Conservation (phyloP, 2,113 vertebrate genomes). For the Crotalus horridus region DNA sequence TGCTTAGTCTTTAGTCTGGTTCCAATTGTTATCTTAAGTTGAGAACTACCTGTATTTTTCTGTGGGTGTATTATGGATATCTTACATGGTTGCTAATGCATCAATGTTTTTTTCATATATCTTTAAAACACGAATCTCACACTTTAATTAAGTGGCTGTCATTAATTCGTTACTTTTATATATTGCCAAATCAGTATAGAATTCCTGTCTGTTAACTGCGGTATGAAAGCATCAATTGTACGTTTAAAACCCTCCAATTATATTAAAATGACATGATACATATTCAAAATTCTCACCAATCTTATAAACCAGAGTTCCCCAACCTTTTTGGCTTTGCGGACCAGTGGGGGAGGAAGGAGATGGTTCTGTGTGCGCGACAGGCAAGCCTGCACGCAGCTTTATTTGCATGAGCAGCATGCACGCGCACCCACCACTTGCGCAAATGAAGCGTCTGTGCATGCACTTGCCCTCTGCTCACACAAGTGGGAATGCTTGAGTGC, state of each 20-base stretch:
- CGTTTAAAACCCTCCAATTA: background rate
- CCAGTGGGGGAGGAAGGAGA: too few species aligned
- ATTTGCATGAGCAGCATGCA: too few species aligned
- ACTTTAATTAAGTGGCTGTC: background rate
- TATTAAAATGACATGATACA: background rate
- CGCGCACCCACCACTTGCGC: too few species aligned
- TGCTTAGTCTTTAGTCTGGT: background rate
- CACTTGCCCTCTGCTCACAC: too few species aligned
- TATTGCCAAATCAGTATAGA: background rate
- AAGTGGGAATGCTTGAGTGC: too few species aligned
- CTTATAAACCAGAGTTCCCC: too few species aligned
- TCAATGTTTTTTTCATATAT: background rate
- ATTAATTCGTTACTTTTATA: background rate
- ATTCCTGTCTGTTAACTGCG: background rate
- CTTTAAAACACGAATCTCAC: background rate
- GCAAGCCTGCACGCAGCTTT: too few species aligned
- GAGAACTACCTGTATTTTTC: background rate
- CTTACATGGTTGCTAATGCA: background rate
- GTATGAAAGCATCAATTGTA: background rate
- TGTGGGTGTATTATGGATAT: background rate
- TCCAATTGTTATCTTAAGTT: background rate
- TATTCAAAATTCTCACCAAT: background rate
- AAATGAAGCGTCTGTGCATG: too few species aligned
- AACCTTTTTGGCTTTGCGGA: too few species aligned
- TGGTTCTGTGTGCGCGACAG: too few species aligned